Percentiles rank a stretch among this genome's conserved stretches.
phyloP scores from a whole-genome alignment of 2,797 vertebrate species.

The Chromobotia macracanthus region DNA sequence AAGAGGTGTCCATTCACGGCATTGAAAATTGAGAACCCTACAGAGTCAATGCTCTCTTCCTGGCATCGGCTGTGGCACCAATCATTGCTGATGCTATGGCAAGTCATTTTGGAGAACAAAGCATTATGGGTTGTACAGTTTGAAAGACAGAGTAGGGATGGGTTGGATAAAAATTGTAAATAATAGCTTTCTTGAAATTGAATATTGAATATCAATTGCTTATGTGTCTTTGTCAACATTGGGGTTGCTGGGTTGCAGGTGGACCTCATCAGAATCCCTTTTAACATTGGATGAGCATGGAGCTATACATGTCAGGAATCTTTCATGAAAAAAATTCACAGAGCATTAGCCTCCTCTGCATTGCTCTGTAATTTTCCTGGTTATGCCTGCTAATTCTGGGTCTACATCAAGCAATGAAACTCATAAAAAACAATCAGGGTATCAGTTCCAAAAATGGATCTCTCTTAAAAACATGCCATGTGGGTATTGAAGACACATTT shows the following conservation, averaged over 20 bases:
- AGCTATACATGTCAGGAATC: constrained; percentile 74
- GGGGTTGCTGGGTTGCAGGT: constrained; percentile 69
- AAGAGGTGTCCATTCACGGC: constrained; percentile 76
- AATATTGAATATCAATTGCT: constrained; percentile 72
- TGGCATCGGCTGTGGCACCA: constrained; percentile 72
- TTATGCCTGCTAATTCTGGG: constrained; percentile 69
- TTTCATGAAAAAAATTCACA: constrained; percentile 63
- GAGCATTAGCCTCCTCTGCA: constrained; percentile 58
- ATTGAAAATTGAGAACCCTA: constrained; percentile 74
- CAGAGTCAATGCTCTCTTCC: constrained; percentile 77
- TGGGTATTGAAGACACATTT: constrained; percentile 72
- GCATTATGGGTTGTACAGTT: constrained; percentile 29
- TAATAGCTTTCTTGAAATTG: constrained; percentile 64
- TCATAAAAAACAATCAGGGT: constrained; percentile 47
- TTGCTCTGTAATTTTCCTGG: constrained; percentile 71
- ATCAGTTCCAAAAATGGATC: constrained; percentile 28
- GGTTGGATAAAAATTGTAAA: constrained; percentile 15
- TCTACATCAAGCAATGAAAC: constrained; percentile 58
- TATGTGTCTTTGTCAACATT: constrained; percentile 63
- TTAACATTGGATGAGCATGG: constrained; percentile 68
- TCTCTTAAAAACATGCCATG: constrained; percentile 66
- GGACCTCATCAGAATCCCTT: constrained; percentile 72
- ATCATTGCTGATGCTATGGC: constrained; percentile 75
- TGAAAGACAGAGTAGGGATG: constrained; percentile 36
- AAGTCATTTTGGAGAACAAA: constrained; percentile 69